phyloP scores from a whole-genome alignment of 2,888 invertebrate species.

The Osedax fenrisi region DNA sequence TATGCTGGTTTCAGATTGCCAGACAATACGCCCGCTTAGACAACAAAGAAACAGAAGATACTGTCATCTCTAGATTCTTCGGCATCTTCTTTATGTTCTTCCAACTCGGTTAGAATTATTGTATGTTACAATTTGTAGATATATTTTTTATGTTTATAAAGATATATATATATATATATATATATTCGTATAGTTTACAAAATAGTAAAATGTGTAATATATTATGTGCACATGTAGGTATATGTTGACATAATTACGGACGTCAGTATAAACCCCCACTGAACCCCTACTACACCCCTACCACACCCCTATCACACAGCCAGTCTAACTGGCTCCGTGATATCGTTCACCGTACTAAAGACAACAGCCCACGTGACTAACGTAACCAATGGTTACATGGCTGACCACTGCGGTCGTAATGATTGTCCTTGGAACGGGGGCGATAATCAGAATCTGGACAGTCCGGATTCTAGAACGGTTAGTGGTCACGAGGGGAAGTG shows the following conservation, averaged over 20 bases:
- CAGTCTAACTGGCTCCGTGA: slow-evolving; percentile 36
- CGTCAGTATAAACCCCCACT: too few relatives aligned
- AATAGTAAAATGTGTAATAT: too few relatives aligned
- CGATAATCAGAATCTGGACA: slow-evolving; percentile 55
- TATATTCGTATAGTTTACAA: too few relatives aligned
- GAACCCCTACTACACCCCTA: too few relatives aligned
- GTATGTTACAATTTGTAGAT: too few relatives aligned
- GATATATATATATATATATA: too few relatives aligned
- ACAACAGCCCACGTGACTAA: slow-evolving; percentile 6
- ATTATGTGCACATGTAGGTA: too few relatives aligned
- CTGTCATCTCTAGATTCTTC: slow-evolving; percentile 87
- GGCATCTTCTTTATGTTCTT: slow-evolving; percentile 96
- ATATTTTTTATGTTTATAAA: too few relatives aligned
- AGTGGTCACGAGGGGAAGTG: too few relatives aligned
- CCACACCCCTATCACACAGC: too few relatives aligned
- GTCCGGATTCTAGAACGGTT: slow-evolving; percentile 63
- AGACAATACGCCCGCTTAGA: slow-evolving; percentile 65
- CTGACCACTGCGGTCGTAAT: slow-evolving; percentile 48
- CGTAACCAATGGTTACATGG: slow-evolving; percentile 8
- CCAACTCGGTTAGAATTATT: slow-evolving; percentile 70
- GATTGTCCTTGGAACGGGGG: slow-evolving; percentile 46
- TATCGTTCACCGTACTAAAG: slow-evolving; percentile 37
- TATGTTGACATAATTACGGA: too few relatives aligned
- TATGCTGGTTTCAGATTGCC: too few relatives aligned
- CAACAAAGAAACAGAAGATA: slow-evolving; percentile 65